Base-by-base conservation (phyloP, 2,113 vertebrate species). In the Melanotaenia duboulayi region DNA sequence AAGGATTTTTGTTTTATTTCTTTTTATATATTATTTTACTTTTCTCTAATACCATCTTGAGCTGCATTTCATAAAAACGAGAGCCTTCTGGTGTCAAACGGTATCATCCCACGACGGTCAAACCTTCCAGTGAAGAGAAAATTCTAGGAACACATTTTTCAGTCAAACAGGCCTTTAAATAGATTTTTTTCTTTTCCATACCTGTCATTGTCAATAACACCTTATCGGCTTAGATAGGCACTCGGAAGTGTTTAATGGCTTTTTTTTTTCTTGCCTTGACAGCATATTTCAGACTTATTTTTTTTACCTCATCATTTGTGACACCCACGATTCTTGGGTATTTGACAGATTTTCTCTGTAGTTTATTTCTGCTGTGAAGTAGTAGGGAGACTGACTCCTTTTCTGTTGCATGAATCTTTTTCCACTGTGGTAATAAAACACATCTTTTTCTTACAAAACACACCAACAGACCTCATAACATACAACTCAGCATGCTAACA, bases 291-390 rank as follows among this genome's bases (percentile, higher is more conserved):
- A 51, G 32, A 44, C 5, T n/a, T 20, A 35, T 55, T 55, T 14
- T 61, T 46, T 2, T 19, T n/a, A 22, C 40, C 50, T 35, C 49
- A 54, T 61, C 73, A 56, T 62, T 58, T 46, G n/a, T 57, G 54
- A 58, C 65, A 68, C 42, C 40, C n/a, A 3, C 20, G 48, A 16
- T 67, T 67, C 35, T 19, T 25, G 11, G 51, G 10, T 56, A 44
- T 65, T 59, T 46, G 48, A 74, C 63, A 68, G 56, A 37, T 67
- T 68, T 68, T 37, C 20, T 68, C 28, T 48, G 37, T 2, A 0
- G 14, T 67, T 66, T 50, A 40, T 60, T 65, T 75, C 39, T 46
- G 25, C 48, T 54, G 20, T 25, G 32, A 61, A 68, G 64, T 46
- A 46, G 37, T 20, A 35, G 25, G 39, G 44, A 70, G 4, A 20